Conservation (phyloP, 2,888 invertebrate species). For the Phragmatobia fuliginosa region DNA sequence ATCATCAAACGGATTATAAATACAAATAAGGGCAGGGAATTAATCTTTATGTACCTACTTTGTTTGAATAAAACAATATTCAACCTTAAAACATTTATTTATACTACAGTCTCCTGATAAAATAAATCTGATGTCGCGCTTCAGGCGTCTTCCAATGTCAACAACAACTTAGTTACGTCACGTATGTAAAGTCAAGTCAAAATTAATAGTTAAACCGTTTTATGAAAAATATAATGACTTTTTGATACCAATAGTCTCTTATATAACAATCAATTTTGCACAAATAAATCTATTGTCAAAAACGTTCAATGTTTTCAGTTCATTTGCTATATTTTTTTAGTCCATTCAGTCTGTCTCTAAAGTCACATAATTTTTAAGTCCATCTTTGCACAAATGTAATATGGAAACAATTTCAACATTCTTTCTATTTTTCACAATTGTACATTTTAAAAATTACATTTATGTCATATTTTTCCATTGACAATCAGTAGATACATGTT, state of each 20-base stretch:
- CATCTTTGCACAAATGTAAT: not conserved
- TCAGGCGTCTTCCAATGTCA: not conserved
- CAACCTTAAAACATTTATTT: conserved; percentile 1
- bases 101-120: not conserved
- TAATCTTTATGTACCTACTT: not conserved
- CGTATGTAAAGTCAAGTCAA: not conserved
- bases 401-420: not conserved
- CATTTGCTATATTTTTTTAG: not conserved
- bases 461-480: not conserved
- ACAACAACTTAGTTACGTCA: not conserved
- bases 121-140: not conserved
- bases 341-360: not conserved
- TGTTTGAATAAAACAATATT: not conserved
- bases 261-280: not conserved
- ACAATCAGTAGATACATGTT: not conserved
- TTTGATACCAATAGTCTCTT: not conserved
- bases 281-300: not conserved
- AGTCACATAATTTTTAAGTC: not conserved
- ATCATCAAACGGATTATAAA: not conserved
- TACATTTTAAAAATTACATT: not conserved
- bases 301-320: not conserved
- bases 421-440: not conserved
- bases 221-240: not conserved
- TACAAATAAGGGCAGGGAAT: not conserved
- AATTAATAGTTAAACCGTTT: not conserved